Evolutionary conservation across 2,797 vertebrate species (phyloP), one percentile per base, ranked within the genome.

Genomic region (Rhyacichthys aspro): DNA sequence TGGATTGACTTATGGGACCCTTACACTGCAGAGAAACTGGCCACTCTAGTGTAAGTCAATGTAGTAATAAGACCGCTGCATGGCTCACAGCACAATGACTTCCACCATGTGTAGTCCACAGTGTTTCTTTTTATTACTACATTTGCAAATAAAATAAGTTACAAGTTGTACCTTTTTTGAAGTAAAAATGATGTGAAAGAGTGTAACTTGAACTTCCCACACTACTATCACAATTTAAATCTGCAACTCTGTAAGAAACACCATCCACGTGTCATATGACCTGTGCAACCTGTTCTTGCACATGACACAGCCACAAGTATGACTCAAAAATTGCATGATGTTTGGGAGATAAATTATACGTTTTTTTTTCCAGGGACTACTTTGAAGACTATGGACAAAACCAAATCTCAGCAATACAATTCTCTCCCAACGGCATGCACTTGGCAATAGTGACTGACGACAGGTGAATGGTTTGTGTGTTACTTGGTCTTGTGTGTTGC

Each of bases 1-100:
- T 94, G 92, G 33, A 93, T 96, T 70, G 95, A 96, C 87, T 93
- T 99, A 74, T 99, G 97, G 96, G 98, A 99, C 83, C 96, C 98
- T 12, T 97, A 97, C 89, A 98, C 96, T 0, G 96, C 95, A 2
- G 93, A 96, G 82, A 93, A 93, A 62, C 92, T 99, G 84, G 86
- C 93, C 74, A 94, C 93, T 0, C 90, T 98, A 55, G 86, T 91
- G 97, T 99, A 89, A 56, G 90, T 82, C 23, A 12, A 19, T 38
- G 11, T 1, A 34, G 28, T 15, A n/a, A n/a, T 7, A 12, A 23
- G 17, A 23, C 4, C n/a, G 15, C 46, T 9, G 9, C 32, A 17
- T 33, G 4, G 23, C n/a, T 48, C 28, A 15, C 47, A 11, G 5
- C 16, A 6, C 23, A 28, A 28, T 28, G 4, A 28, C 23, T 28